A percentile compares a stretch with the other conserved stretches of the same genome.
These are phyloP conservation scores for Brachionus rubens DNA, from an alignment of 1,140 invertebrate species.

Conservation along the genomic window DNA sequence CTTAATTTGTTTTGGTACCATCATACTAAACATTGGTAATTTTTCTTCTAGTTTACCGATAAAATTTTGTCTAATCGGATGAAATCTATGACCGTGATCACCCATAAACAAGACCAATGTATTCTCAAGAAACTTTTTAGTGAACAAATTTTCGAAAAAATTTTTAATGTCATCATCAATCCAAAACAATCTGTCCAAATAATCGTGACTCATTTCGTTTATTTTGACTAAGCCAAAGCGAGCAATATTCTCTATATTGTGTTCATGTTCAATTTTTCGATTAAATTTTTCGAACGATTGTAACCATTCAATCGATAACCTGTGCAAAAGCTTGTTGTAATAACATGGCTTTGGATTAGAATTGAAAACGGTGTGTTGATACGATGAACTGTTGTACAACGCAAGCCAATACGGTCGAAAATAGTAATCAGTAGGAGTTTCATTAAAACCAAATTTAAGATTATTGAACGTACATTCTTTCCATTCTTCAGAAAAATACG, in stretches of 20 bases:
- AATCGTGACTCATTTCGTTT: constrained; percentile 47
- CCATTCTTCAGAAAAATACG: constrained; percentile 42
- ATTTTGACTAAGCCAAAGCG: constrained; percentile 33
- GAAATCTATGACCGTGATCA: constrained; percentile 46
- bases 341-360: constrained; percentile 43
- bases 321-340: constrained; percentile 29
- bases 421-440: constrained; percentile 52
- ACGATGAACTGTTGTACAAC: constrained; percentile 47
- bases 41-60: constrained; percentile 47
- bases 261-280: constrained; percentile 10
- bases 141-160: constrained; percentile 35
- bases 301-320: constrained; percentile 27
- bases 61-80: constrained; percentile 6
- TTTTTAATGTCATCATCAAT: constrained; percentile 41
- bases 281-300: constrained; percentile 14
- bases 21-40: constrained; percentile 45
- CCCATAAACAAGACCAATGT: constrained; percentile 46
- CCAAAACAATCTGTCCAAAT: constrained; percentile 46
- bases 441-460: constrained; percentile 49
- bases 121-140: constrained; percentile 34
- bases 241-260: neutral
- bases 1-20: constrained; percentile 26
- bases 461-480: constrained; percentile 50
- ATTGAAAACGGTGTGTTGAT: neutral
- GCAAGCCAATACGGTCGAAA: constrained; percentile 51